These are phyloP conservation scores for Nyctalus aviator DNA, from an alignment of 2,797 vertebrate species.

Conservation along the genomic window DNA sequence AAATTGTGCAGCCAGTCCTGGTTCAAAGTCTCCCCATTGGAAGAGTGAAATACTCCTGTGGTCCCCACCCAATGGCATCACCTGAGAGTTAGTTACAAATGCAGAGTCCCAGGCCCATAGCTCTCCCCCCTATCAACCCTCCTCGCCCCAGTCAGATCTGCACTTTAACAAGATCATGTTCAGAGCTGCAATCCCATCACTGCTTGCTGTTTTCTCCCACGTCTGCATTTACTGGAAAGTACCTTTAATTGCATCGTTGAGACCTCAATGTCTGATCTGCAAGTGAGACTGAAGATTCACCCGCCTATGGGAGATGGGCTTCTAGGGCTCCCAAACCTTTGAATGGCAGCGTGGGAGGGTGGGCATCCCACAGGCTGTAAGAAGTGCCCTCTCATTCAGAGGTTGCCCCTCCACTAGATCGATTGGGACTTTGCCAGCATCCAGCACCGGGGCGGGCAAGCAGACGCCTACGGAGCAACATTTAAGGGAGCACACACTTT, in stretches of 20 bases:
- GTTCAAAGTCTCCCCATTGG: not conserved
- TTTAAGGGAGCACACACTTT: not conserved
- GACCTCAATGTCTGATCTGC: not conserved
- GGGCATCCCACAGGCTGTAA: not conserved
- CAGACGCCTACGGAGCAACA: accelerated
- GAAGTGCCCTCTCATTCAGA: not conserved
- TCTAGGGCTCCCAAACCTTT: not conserved
- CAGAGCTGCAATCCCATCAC: not conserved
- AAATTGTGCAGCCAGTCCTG: not conserved
- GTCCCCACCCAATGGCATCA: not conserved
- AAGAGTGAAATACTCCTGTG: not conserved
- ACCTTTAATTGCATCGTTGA: not conserved
- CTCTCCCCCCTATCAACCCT: too few species aligned
- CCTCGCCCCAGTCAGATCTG: not conserved
- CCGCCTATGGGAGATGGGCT: not conserved
- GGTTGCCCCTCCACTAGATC: accelerated
- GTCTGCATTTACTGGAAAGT: slow-evolving; percentile 8
- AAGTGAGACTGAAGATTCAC: not conserved
- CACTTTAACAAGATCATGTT: not conserved
- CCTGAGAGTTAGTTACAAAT: not conserved
- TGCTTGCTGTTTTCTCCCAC: not conserved
- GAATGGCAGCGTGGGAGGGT: not conserved
- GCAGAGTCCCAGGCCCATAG: not conserved
- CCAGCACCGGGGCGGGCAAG: not conserved
- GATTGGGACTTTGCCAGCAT: not conserved